phyloP scores from a whole-genome alignment of 1,140 invertebrate genomes.

The Sinella curviseta region DNA sequence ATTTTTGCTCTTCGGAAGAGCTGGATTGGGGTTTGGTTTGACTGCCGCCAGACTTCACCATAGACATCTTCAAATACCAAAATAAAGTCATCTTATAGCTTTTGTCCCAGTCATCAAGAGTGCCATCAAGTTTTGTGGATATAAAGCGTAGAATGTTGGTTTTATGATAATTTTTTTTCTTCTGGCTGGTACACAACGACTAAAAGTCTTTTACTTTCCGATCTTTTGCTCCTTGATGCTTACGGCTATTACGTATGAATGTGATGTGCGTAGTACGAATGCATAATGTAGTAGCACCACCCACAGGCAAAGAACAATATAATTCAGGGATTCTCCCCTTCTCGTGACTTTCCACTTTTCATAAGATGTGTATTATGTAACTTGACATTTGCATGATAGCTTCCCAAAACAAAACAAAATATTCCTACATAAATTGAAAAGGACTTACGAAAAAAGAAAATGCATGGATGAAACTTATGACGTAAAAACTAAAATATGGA shows the following conservation, averaged over 20 bases:
- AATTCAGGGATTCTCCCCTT: not conserved
- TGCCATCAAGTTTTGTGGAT: not conserved
- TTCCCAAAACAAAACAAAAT: not conserved
- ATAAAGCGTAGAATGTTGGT: conserved; percentile 46
- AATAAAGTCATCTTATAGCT: no score
- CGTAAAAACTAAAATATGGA: no score
- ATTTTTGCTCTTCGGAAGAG: no score
- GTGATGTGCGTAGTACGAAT: no score
- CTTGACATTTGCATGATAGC: not conserved
- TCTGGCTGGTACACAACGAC: no score
- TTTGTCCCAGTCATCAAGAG: no score
- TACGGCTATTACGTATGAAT: not conserved
- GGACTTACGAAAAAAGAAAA: no score
- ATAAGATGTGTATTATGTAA: no score
- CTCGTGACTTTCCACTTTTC: not conserved
- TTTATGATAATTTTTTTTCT: conserved; percentile 49
- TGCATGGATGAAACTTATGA: no score
- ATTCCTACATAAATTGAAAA: not conserved
- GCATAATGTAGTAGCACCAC: not conserved
- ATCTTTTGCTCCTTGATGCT: not conserved
- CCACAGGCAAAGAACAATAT: not conserved
- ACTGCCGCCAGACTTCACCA: no score
- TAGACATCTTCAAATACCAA: no score
- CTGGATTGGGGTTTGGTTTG: no score
- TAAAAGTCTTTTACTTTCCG: not conserved